Evolutionary conservation across 2,113 vertebrate species (phyloP).

Genomic region (Odocoileus virginianus): DNA sequence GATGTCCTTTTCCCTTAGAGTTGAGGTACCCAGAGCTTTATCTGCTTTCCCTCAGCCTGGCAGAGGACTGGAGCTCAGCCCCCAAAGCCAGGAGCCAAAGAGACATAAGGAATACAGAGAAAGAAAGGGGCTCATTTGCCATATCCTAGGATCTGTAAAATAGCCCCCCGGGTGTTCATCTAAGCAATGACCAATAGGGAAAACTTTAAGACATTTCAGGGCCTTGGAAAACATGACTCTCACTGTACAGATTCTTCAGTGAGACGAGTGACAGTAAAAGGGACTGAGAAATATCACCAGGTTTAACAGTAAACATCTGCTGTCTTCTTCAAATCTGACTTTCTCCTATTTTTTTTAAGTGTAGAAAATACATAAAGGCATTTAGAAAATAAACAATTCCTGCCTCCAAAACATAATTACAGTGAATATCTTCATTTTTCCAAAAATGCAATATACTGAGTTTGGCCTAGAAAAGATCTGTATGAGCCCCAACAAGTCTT

Average conservation of each 20-base stretch:
- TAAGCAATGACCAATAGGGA: conserved; percentile 63
- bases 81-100: conserved; percentile 46
- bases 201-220: conserved; percentile 43
- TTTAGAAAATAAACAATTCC: neutral
- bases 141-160: conserved; percentile 60
- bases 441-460: neutral
- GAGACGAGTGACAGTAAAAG: conserved; percentile 67
- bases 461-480: neutral
- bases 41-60: accelerated
- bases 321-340: conserved; percentile 57
- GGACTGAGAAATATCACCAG: conserved; percentile 59
- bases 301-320: conserved; percentile 73
- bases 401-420: neutral
- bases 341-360: conserved; percentile 34
- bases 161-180: conserved; percentile 60
- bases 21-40: neutral
- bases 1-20: conserved; percentile 48
- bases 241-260: conserved; percentile 55
- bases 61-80: conserved; percentile 46
- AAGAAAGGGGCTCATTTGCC: neutral
- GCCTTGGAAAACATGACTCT: conserved; percentile 67
- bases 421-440: conserved; percentile 41
- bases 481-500: neutral
- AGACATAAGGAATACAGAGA: neutral
- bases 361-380: neutral